These are phyloP conservation scores for Otolemur garnettii DNA, from an alignment of 2,113 vertebrate species.

Conservation along the genomic window DNA sequence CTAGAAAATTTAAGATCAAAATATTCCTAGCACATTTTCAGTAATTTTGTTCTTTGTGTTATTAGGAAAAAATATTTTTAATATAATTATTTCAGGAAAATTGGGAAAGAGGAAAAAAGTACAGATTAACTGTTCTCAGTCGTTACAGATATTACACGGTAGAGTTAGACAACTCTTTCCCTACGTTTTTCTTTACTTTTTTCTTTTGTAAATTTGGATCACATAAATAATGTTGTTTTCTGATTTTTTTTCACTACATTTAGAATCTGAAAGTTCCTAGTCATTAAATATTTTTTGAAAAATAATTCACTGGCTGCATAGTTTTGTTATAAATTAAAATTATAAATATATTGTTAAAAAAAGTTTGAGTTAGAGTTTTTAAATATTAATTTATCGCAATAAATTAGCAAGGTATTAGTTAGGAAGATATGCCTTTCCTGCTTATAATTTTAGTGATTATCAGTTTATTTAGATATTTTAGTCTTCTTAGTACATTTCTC, in stretches of 20 bases:
- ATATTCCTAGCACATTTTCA: neutral
- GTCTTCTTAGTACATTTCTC: conserved; percentile 7
- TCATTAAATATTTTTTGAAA: conserved; percentile 21
- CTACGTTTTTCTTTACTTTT: conserved; percentile 16
- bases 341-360: neutral
- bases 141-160: neutral
- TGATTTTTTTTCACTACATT: conserved; percentile 30
- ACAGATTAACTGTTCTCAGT: neutral
- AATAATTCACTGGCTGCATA: neutral
- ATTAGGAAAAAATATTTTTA: conserved; percentile 47
- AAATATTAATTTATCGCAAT: conserved; percentile 24
- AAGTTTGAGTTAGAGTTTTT: neutral
- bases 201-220: conserved; percentile 14
- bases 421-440: neutral
- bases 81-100: conserved; percentile 36
- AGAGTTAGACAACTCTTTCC: neutral
- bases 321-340: conserved; percentile 17
- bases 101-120: neutral
- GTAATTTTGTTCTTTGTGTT: neutral
- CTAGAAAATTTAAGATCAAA: conserved; percentile 4
- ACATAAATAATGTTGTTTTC: conserved; percentile 10
- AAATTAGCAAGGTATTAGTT: neutral
- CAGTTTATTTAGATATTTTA: neutral
- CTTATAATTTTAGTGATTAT: neutral
- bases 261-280: neutral